Evolutionary conservation across 2,888 invertebrate genomes (phyloP), one percentile per base, ranked within the genome.

Genomic region (Heliconius ismenius): DNA sequence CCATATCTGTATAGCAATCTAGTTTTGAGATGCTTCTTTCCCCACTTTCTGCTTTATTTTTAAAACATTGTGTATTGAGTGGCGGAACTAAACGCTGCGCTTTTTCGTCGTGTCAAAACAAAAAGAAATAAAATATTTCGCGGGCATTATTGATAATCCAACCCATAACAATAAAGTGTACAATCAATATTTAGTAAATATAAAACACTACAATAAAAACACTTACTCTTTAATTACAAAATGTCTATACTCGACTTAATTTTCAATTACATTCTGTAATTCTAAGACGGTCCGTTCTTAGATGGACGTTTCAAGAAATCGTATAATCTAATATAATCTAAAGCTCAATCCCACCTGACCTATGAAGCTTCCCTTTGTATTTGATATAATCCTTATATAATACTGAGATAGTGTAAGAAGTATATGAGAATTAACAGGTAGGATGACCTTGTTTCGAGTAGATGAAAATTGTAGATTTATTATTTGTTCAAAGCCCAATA

Each of bases 201-300:
- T 49, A 49, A 1, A 49, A 49, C 15, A 49, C 15, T 6, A 49
- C 49, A 49, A 18, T 0, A 49, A 15, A 49, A 15, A 49, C 49
- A 43, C 43, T 18, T 6, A n/a, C 11, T 60, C 60, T 11, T 60
- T 60, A 10, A 4, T 24, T 11, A 9, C 3, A 60, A 24, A 60
- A 24, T n/a, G n/a, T n/a, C n/a, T n/a, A n/a, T n/a, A n/a, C n/a
- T n/a, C 24, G 21, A 32, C 18, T 70, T 54, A 70, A 32, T 54
- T 70, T 70, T 58, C 70, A 70, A 54, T 60, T 70, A 70, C 54
- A 26, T n/a, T 58, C 15, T 39, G 26, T 68, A 68, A 21, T 58
- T 36, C 15, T 70, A 32, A 70, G 58, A 58, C 58, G 24, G 68
- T 68, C 43, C 24, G 68, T 18, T n/a, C 54, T 58, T n/a, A 54